These are phyloP conservation scores for Drosophila rhopaloa DNA, from an alignment of 1,140 invertebrate genomes.

Conservation along the genomic window DNA sequence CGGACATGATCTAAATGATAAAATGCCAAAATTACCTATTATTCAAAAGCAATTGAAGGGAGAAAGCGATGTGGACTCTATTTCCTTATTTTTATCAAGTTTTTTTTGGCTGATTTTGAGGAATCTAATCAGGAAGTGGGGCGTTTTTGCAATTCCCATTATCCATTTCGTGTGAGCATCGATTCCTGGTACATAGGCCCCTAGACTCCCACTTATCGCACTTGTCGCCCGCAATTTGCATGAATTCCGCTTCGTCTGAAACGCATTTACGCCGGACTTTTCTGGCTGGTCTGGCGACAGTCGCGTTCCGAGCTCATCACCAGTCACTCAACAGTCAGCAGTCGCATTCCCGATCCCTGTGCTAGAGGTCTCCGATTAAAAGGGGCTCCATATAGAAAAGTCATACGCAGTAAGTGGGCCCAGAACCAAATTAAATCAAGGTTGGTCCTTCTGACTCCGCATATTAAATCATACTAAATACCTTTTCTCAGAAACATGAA, in stretches of 20 bases:
- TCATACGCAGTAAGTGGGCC: slow-evolving; percentile 10
- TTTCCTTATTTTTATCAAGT: no score
- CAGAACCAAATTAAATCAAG: not conserved
- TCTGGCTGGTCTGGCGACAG: slow-evolving; percentile 29
- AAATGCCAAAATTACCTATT: no score
- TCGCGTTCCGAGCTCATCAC: slow-evolving; percentile 27
- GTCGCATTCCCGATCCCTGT: slow-evolving; percentile 9
- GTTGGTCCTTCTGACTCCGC: not conserved
- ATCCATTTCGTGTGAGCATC: slow-evolving; percentile 27
- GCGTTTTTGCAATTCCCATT: slow-evolving; percentile 6
- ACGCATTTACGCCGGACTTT: slow-evolving; percentile 55
- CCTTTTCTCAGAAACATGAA: no score
- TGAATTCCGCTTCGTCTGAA: slow-evolving; percentile 51
- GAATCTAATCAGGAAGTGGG: slow-evolving; percentile 18
- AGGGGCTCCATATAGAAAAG: not conserved
- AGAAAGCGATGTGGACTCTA: no score
- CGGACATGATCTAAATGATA: not conserved
- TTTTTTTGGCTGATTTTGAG: no score
- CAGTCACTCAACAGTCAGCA: slow-evolving; percentile 20
- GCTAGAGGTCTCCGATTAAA: not conserved
- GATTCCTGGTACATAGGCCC: slow-evolving; percentile 47
- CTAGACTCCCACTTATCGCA: slow-evolving; percentile 75
- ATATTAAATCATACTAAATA: not conserved
- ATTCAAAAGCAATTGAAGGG: no score
- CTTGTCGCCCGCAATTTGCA: slow-evolving; percentile 52